Base-by-base conservation (phyloP, 2,113 vertebrate genomes). In the Catharus fuscescens region DNA sequence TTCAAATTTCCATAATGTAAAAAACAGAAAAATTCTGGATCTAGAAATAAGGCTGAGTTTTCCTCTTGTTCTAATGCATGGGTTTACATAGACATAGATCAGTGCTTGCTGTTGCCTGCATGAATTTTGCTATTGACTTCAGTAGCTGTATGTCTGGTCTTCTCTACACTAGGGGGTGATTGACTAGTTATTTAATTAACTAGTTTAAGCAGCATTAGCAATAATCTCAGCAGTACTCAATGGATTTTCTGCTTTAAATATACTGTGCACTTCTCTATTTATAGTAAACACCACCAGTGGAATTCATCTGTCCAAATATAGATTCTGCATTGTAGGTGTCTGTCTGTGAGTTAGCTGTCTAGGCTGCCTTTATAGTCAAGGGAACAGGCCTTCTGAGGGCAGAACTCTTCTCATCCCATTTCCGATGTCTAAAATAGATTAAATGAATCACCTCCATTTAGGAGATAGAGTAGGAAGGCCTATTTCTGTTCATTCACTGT, bases 161-260 rank as follows among this genome's bases (percentile, higher is more conserved):
- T 77, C 67, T 90, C 80, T n/a, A 71, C 72, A 31, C 90, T 60
- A 90, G 93, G 76, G 90, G 88, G 72, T 90, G 88, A 94, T 94
- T 93, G 96, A 95, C 89, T 52, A 93, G 94, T 95, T 92, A 95
- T 90, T 97, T 95, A 96, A 97, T 96, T 96, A 94, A 93, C 80
- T 83, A 96, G 94, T 96, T 96, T 96, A 96, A 95, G 86, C 69
- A 95, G 92, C 90, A 96, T 96, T 96, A 96, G 91, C 94, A 96
- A 95, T 96, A 97, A 95, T 94, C 95, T 96, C 92, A 90, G 88
- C 85, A 84, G 90, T 56, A 86, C 52, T 82, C 82, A 81, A 95
- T 95, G 93, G 95, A 95, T 94, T 97, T 96, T 97, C 94, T 96
- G 92, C 93, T 97, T 96, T 96, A 97, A 96, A 96, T 96, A 94